Base-by-base conservation (phyloP, 2,888 invertebrate species). In the Theodoxus fluviatilis region DNA sequence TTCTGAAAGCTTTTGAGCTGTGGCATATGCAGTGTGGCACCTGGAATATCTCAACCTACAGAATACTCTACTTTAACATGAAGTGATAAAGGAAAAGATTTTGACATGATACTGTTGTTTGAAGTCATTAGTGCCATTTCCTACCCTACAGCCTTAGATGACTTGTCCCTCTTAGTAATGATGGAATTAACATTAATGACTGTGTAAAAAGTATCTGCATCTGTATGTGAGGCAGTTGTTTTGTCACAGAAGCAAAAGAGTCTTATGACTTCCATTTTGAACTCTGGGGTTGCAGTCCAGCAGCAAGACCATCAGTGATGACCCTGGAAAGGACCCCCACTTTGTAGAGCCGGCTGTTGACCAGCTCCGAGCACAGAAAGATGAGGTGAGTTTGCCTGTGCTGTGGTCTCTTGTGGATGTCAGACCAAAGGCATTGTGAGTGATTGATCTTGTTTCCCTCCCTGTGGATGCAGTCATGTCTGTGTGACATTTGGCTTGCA, bases 321-420 rank as follows among this genome's bases (percentile, higher is more conserved):
- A 93, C 85, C 92, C 92, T 0, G 90, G 91, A 0, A 90, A 90
- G 71, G 93, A 93, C 84, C 85, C 90, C 0, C 91, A 91, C 76
- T 93, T 91, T 83, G 88, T 88, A 68, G 93, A 93, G 80, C 88
- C 91, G 4, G 86, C 90, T n/a, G 90, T 93, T 73, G 93, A 93
- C 82, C 89, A 90, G 70, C 86, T 92, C 79, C 88, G 91, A 70
- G 87, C 89, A 0, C 91, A 92, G 80, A 92, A 93, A 81, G 91
- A 92, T 84, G 91, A 92, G 84, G 92, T 89, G 49, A 71, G 74
- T 68, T 6, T 4, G 47, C 15, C n/a, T 22, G 15, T 25, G 52
- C 18, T 15, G 43, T 1, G 18, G 47, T 15, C 15, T 35, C 33
- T 61, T 38, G 57, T 22, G 9, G 18, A 9, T 55, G 57, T 22